Evolutionary conservation across 2,888 invertebrate species (phyloP).

Genomic region (Oscheius sp.): DNA sequence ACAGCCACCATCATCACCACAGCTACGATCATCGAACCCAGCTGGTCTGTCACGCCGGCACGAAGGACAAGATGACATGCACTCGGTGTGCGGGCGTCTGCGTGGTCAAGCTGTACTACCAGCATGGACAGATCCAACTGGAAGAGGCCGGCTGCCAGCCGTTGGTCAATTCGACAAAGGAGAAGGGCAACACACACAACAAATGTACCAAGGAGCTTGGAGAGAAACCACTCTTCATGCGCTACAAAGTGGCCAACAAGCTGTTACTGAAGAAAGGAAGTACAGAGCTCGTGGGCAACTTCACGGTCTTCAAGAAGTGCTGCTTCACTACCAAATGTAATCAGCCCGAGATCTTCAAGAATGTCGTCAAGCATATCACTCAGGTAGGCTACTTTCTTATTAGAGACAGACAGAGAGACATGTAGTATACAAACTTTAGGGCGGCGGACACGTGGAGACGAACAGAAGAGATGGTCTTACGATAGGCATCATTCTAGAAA

Average conservation of each 20-base stretch:
- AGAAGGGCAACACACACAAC: background rate
- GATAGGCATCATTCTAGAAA: background rate
- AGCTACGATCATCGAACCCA: too few species aligned
- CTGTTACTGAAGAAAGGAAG: background rate
- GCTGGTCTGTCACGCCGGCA: too few species aligned
- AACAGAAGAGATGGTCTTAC: background rate
- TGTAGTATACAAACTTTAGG: background rate
- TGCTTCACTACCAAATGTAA: conserved; percentile 13
- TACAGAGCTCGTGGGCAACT: background rate
- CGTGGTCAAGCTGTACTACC: background rate
- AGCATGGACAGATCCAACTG: background rate
- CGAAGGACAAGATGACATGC: too few species aligned
- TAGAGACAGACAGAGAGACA: background rate
- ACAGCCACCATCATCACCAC: too few species aligned
- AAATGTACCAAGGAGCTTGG: background rate
- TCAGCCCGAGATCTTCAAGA: background rate
- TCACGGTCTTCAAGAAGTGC: conserved; percentile 19
- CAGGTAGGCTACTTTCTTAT: background rate
- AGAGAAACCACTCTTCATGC: background rate
- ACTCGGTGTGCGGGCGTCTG: background rate
- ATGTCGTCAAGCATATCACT: background rate
- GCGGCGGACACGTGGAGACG: background rate
- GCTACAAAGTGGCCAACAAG: conserved; percentile 6
- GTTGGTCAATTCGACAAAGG: background rate
- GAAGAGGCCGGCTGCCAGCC: background rate